These are phyloP conservation scores for Dromiciops gliroides DNA, from an alignment of 2,113 vertebrate species.

Conservation along the genomic window DNA sequence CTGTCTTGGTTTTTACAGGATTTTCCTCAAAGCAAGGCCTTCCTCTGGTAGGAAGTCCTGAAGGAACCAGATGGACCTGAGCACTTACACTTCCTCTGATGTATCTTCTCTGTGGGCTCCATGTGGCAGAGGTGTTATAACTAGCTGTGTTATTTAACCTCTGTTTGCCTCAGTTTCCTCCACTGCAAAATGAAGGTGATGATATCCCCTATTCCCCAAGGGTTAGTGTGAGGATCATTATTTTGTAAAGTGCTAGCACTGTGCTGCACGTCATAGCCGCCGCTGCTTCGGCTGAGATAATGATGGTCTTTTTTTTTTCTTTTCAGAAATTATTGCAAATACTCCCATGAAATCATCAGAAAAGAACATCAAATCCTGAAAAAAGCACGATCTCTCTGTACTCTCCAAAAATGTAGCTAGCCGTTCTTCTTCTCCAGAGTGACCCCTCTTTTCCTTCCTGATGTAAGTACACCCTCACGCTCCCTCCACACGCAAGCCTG, in stretches of 20 bases:
- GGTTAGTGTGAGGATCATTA: too few species aligned
- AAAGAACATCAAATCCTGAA: conserved; percentile 81
- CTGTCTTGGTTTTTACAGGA: background rate
- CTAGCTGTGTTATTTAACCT: too few species aligned
- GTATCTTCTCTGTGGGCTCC: background rate
- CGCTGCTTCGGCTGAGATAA: too few species aligned
- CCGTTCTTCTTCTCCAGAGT: conserved; percentile 83
- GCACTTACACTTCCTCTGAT: background rate
- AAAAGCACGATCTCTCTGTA: conserved; percentile 75
- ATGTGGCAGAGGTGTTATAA: background rate
- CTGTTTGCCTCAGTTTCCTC: too few species aligned
- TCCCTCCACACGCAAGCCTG: background rate
- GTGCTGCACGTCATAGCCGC: too few species aligned
- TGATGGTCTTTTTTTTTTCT: conserved; percentile 51
- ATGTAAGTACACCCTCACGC: conserved; percentile 83
- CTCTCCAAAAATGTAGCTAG: conserved; percentile 81
- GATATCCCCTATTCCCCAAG: background rate
- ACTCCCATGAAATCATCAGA: conserved; percentile 77
- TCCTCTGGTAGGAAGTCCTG: background rate
- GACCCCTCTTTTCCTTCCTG: conserved; percentile 86
- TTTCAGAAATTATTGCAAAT: conserved; percentile 83
- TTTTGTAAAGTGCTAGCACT: too few species aligned
- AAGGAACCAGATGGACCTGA: background rate
- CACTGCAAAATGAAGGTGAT: background rate
- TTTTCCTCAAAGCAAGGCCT: background rate